phyloP scores from a whole-genome alignment of 1,140 invertebrate species.

The Mya arenaria region DNA sequence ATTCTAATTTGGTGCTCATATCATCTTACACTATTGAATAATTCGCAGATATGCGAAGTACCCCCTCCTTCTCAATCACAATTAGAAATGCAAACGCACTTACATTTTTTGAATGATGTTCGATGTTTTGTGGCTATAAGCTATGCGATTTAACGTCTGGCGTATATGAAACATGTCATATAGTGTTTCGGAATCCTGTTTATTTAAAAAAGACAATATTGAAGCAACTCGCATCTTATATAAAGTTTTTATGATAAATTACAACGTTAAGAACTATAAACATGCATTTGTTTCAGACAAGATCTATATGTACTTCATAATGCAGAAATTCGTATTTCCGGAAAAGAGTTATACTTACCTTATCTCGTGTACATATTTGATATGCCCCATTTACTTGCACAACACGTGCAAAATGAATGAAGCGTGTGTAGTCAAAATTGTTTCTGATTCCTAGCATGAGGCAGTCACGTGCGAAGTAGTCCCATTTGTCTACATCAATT shows the following conservation, averaged over 20 bases:
- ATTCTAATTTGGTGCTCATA: too few species aligned
- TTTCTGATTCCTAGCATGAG: constrained; percentile 81
- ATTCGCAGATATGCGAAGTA: too few species aligned
- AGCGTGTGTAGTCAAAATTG: constrained; percentile 80
- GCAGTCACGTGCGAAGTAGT: constrained; percentile 86
- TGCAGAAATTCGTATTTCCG: neutral
- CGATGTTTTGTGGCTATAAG: neutral
- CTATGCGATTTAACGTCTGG: neutral
- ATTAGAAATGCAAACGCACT: neutral
- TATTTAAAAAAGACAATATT: too few species aligned
- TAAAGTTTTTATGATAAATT: too few species aligned
- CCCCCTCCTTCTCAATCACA: too few species aligned
- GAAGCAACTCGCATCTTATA: too few species aligned
- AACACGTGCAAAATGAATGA: constrained; percentile 78
- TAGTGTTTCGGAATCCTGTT: too few species aligned
- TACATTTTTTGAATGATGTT: neutral
- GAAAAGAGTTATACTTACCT: constrained; percentile 6
- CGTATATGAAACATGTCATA: neutral
- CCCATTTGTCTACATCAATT: constrained; percentile 88
- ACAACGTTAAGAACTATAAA: too few species aligned
- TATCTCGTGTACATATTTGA: constrained; percentile 46
- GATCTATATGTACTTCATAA: neutral
- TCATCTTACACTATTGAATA: too few species aligned
- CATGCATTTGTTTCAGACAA: too few species aligned
- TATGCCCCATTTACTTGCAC: constrained; percentile 54